Evolutionary conservation across 2,113 vertebrate species (phyloP).

Genomic region (Paralichthys olivaceus): DNA sequence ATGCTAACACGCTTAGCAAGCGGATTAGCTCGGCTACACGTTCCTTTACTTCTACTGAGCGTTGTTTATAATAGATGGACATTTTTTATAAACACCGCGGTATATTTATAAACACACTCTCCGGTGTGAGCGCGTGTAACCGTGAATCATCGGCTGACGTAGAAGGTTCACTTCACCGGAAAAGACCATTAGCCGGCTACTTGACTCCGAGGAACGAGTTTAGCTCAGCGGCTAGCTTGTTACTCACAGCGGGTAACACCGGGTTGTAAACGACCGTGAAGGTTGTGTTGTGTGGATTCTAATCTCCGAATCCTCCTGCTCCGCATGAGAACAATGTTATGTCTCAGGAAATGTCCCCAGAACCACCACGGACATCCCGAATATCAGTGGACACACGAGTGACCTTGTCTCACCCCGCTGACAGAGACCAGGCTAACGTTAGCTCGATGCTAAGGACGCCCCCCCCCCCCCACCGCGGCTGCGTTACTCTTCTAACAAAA

Average conservation of each 20-base stretch:
- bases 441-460: not conserved
- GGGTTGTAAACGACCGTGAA: too few species aligned
- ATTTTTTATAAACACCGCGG: not conserved
- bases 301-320: not conserved
- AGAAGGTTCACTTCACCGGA: too few species aligned
- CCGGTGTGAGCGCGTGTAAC: too few species aligned
- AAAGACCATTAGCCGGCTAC: too few species aligned
- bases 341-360: accelerated
- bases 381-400: slow-evolving; percentile 14
- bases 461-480: too few species aligned
- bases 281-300: too few species aligned
- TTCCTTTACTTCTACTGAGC: not conserved
- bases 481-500: not conserved
- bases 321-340: accelerated
- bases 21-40: not conserved
- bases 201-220: too few species aligned
- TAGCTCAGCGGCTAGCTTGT: too few species aligned
- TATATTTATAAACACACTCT: too few species aligned
- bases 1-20: slow-evolving; percentile 45
- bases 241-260: too few species aligned
- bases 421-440: slow-evolving; percentile 37
- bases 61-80: not conserved
- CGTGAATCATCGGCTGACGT: too few species aligned
- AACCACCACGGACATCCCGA: accelerated
- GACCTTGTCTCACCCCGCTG: slow-evolving; percentile 73